phyloP scores from a whole-genome alignment of 2,113 vertebrate genomes.

The Zosterops lateralis region DNA sequence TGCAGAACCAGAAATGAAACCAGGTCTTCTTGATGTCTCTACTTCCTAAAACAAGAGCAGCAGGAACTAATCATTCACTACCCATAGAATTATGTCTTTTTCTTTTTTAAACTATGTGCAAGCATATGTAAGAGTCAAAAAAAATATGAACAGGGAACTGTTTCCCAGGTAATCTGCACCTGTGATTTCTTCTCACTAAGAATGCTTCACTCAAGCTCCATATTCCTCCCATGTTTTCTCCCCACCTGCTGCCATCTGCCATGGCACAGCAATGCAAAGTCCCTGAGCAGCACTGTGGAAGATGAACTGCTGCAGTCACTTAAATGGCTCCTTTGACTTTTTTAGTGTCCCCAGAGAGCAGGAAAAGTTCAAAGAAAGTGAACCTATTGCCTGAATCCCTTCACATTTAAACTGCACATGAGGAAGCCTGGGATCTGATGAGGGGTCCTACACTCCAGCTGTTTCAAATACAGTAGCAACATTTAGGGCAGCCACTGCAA shows the following conservation, averaged over 20 bases:
- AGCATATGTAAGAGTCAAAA: background rate
- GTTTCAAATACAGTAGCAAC: constrained; percentile 1
- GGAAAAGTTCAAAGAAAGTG: background rate
- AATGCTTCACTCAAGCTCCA: background rate
- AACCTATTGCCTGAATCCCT: background rate
- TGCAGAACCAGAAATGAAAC: background rate
- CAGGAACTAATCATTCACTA: background rate
- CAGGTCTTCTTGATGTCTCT: background rate
- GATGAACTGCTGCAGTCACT: background rate
- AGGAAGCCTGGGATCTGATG: background rate
- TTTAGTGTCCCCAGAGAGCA: background rate
- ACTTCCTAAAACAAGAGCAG: background rate
- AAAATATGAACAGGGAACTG: background rate
- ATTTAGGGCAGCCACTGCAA: background rate
- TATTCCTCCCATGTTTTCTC: background rate
- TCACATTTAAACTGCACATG: rapidly evolving
- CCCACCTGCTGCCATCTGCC: rapidly evolving
- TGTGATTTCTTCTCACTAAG: background rate
- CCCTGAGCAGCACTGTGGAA: background rate
- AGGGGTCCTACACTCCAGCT: background rate
- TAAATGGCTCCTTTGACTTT: background rate
- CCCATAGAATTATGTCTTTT: background rate
- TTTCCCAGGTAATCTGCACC: background rate
- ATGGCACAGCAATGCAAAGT: rapidly evolving
- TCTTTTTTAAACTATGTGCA: background rate